Conservation (phyloP, 1,140 invertebrate species). For the Drosophila lini region DNA sequence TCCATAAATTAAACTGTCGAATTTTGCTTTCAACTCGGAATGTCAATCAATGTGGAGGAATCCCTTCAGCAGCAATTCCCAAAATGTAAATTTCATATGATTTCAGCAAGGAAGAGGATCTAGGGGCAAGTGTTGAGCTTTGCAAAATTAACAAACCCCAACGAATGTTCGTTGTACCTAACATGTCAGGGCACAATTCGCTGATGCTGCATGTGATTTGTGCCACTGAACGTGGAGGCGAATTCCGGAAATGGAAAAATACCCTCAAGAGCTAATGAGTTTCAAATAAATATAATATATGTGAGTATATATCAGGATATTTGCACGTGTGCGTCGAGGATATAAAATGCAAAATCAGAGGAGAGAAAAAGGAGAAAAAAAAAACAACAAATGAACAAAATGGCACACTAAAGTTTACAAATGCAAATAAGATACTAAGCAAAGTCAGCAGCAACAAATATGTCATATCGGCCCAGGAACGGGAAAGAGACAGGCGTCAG, state of each 20-base stretch:
- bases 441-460: slow-evolving; percentile 80
- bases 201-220: slow-evolving; percentile 63
- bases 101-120: not conserved
- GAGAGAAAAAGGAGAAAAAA: slow-evolving; percentile 28
- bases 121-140: not conserved
- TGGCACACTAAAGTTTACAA: slow-evolving; percentile 79
- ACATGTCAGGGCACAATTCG: slow-evolving; percentile 47
- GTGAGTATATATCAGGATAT: slow-evolving; percentile 1
- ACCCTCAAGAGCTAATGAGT: slow-evolving; percentile 68
- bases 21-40: slow-evolving; percentile 18
- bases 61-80: not conserved
- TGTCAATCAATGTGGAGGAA: slow-evolving; percentile 17
- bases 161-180: slow-evolving; percentile 26
- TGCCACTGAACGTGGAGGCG: slow-evolving; percentile 22
- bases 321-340: slow-evolving; percentile 13
- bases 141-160: slow-evolving; percentile 22
- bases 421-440: slow-evolving; percentile 81
- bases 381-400: slow-evolving; percentile 64
- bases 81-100: slow-evolving; percentile 24
- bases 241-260: slow-evolving; percentile 17
- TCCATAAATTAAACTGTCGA: slow-evolving; percentile 34
- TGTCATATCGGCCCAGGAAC: slow-evolving; percentile 60
- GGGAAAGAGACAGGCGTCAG: slow-evolving; percentile 14
- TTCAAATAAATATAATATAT: slow-evolving; percentile 69
- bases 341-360: slow-evolving; percentile 59